These are phyloP conservation scores for Hemiscyllium ocellatum DNA, from an alignment of 2,113 vertebrate genomes.

Conservation along the genomic window DNA sequence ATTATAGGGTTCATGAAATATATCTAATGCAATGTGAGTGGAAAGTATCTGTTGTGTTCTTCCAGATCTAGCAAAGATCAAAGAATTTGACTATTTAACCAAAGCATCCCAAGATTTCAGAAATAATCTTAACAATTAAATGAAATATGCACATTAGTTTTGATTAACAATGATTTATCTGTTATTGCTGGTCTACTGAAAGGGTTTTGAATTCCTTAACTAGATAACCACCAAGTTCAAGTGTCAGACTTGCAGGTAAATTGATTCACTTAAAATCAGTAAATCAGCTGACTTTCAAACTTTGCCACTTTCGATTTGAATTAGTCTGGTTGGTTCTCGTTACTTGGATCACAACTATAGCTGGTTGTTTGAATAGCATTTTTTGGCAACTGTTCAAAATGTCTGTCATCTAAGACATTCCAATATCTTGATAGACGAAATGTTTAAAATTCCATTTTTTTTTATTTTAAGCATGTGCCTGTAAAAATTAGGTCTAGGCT, in stretches of 20 bases:
- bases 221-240: not conserved
- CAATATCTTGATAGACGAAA: not conserved
- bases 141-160: not conserved
- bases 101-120: not conserved
- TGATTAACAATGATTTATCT: not conserved
- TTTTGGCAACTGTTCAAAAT: not conserved
- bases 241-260: not conserved
- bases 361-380: not conserved
- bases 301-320: not conserved
- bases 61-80: not conserved
- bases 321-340: not conserved
- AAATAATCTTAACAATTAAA: not conserved
- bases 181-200: not conserved
- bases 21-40: not conserved
- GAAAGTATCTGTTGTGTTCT: not conserved
- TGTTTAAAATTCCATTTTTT: not conserved
- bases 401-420: not conserved
- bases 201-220: not conserved
- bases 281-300: constrained; percentile 9
- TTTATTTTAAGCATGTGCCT: not conserved
- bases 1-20: not conserved
- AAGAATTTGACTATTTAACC: not conserved
- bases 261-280: not conserved
- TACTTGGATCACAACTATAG: not conserved
- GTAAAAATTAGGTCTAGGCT: not conserved